These are phyloP conservation scores for Drosophila phalerata DNA, from an alignment of 2,888 invertebrate genomes.

Conservation along the genomic window DNA sequence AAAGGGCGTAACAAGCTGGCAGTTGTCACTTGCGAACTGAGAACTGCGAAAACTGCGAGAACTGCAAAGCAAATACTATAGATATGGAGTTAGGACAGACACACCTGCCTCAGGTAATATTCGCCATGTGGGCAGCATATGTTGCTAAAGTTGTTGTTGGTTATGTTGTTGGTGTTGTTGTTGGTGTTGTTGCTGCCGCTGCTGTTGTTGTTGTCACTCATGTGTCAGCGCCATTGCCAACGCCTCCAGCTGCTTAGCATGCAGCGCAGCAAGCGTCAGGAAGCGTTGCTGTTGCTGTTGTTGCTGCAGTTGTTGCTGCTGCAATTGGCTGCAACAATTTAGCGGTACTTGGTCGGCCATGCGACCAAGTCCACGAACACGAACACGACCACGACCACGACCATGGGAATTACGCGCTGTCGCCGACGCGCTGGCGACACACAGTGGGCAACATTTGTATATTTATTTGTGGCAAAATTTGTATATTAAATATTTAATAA, in stretches of 20 bases:
- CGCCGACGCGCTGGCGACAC: slow-evolving; percentile 27
- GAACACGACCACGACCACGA: slow-evolving; percentile 26
- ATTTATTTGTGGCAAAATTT: neutral
- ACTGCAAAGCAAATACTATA: slow-evolving; percentile 19
- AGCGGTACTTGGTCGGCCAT: slow-evolving; percentile 30
- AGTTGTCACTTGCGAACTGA: slow-evolving; percentile 52
- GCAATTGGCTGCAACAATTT: slow-evolving; percentile 36
- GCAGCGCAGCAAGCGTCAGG: slow-evolving; percentile 73
- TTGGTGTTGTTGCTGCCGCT: slow-evolving; percentile 1
- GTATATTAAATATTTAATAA: neutral
- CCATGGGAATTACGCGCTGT: slow-evolving; percentile 71
- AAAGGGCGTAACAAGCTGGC: slow-evolving; percentile 75
- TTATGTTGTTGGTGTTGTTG: slow-evolving; percentile 10
- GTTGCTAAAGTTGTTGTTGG: slow-evolving; percentile 25
- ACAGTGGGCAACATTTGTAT: slow-evolving; percentile 36
- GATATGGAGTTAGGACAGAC: slow-evolving; percentile 44
- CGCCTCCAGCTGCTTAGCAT: slow-evolving; percentile 80
- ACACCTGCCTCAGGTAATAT: slow-evolving; percentile 66
- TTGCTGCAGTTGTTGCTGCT: slow-evolving; percentile 31
- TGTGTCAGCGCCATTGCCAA: slow-evolving; percentile 65
- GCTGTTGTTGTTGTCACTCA: slow-evolving; percentile 60
- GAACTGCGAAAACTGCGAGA: slow-evolving; percentile 3
- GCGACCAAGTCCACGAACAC: slow-evolving; percentile 34
- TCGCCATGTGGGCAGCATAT: slow-evolving; percentile 59
- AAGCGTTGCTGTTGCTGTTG: slow-evolving; percentile 47